Conservation (phyloP, 2,113 vertebrate species). For the Tautogolabrus adspersus region DNA sequence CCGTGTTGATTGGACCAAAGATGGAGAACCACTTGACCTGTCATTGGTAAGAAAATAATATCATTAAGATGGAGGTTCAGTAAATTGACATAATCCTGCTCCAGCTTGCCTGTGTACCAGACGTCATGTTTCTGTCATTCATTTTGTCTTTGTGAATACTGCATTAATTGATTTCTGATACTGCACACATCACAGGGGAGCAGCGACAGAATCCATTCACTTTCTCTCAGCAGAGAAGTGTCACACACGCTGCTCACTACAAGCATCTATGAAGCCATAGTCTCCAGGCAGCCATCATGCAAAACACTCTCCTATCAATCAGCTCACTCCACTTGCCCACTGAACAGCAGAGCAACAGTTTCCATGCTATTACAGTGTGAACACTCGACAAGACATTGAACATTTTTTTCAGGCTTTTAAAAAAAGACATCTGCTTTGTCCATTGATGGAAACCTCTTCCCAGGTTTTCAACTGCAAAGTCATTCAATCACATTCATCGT, state of each 20-base stretch:
- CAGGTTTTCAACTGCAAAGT: conserved; percentile 22
- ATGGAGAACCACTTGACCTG: conserved; percentile 87
- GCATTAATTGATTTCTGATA: conserved; percentile 7
- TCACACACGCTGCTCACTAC: conserved; percentile 13
- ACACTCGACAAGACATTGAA: neutral
- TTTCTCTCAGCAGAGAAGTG: conserved; percentile 29
- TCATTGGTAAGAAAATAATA: conserved; percentile 83
- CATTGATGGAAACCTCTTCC: conserved; percentile 22
- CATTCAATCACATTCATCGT: conserved; percentile 37
- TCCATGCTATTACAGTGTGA: neutral
- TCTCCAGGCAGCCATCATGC: conserved; percentile 16
- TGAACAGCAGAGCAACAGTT: neutral
- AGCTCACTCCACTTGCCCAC: neutral
- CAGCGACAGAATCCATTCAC: neutral
- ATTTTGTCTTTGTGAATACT: neutral
- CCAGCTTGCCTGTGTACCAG: neutral
- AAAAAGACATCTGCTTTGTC: conserved; percentile 1
- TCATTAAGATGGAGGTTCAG: neutral
- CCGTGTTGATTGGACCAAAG: conserved; percentile 91
- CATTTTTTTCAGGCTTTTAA: neutral
- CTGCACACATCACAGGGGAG: conserved; percentile 3
- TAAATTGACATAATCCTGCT: neutral
- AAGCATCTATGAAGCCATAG: conserved; percentile 3
- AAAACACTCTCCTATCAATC: conserved; percentile 9
- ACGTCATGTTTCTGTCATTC: neutral